Conservation (phyloP, 53 echinoderm and acorn worm species). For the Hippasteria phrygiana region DNA sequence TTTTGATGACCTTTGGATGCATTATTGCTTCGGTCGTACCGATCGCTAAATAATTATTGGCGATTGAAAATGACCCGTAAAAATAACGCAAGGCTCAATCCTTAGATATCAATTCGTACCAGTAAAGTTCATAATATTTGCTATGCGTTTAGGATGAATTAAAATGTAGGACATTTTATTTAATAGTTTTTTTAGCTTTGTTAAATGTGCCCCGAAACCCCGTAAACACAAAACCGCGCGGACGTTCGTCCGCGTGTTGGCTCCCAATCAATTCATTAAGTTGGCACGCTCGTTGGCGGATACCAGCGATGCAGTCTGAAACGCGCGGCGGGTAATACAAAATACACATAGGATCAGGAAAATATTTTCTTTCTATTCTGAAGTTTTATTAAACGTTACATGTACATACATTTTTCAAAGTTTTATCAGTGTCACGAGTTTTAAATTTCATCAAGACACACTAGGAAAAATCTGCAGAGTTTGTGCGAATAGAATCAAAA, state of each 20-base stretch:
- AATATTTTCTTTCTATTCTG: background rate
- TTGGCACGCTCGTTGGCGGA: background rate
- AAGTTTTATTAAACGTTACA: background rate
- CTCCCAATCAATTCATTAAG: background rate
- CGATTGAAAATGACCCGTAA: background rate
- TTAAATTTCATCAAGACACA: conserved; percentile 11
- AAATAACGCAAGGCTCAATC: background rate
- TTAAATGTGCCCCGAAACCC: background rate
- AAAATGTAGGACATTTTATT: conserved; percentile 6
- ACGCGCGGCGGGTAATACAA: background rate
- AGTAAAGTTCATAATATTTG: background rate
- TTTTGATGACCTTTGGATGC: too few relatives aligned
- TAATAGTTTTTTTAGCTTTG: background rate
- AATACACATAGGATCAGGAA: too few relatives aligned
- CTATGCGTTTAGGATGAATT: background rate
- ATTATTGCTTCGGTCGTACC: too few relatives aligned
- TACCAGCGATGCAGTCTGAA: background rate
- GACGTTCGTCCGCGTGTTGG: background rate
- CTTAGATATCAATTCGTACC: background rate
- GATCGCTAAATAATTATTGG: too few relatives aligned
- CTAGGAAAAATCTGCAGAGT: conserved; percentile 25
- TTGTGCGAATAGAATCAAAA: conserved; percentile 4
- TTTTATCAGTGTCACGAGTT: background rate
- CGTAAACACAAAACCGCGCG: background rate
- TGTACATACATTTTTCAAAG: background rate